phyloP scores from a whole-genome alignment of 2,888 invertebrate genomes.

The Orgyia antiqua region DNA sequence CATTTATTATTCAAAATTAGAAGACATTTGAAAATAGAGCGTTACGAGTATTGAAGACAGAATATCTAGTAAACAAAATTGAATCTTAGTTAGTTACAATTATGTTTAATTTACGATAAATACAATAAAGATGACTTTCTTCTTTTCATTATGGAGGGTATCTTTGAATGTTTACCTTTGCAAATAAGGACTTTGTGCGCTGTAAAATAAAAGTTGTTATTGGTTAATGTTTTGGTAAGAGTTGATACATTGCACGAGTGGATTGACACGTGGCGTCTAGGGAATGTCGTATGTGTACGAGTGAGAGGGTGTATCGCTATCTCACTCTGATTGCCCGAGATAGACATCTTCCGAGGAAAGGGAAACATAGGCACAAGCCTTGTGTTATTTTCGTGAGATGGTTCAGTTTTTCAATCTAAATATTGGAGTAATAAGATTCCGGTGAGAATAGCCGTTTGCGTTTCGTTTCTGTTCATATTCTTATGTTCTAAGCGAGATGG shows the following conservation, averaged over 20 bases:
- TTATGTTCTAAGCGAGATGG: no score
- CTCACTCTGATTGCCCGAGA: constrained; percentile 53
- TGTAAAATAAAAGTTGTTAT: constrained; percentile 52
- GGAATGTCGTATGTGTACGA: constrained; percentile 48
- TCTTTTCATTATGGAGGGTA: constrained; percentile 12
- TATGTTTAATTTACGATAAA: constrained; percentile 31
- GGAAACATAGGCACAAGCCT: constrained; percentile 53
- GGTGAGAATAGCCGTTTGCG: constrained; percentile 16
- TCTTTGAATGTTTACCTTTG: constrained; percentile 29
- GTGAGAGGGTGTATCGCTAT: constrained; percentile 38
- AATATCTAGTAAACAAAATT: constrained; percentile 22
- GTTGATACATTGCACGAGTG: constrained; percentile 50
- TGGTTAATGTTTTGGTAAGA: constrained; percentile 39
- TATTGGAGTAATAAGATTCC: constrained; percentile 23
- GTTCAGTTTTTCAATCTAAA: constrained; percentile 38
- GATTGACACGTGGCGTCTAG: constrained; percentile 62
- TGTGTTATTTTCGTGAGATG: constrained; percentile 51
- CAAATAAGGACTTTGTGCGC: constrained; percentile 53
- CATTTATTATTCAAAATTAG: constrained; percentile 28
- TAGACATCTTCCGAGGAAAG: constrained; percentile 62
- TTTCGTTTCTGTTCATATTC: not conserved
- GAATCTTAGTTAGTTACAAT: constrained; percentile 25
- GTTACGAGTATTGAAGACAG: constrained; percentile 26
- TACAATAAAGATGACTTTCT: constrained; percentile 16
- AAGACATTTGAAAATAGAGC: constrained; percentile 45